Evolutionary conservation across 1,140 invertebrate species (phyloP), one percentile per base, ranked within the genome.

Genomic region (Drosophila quadrilineata): DNA sequence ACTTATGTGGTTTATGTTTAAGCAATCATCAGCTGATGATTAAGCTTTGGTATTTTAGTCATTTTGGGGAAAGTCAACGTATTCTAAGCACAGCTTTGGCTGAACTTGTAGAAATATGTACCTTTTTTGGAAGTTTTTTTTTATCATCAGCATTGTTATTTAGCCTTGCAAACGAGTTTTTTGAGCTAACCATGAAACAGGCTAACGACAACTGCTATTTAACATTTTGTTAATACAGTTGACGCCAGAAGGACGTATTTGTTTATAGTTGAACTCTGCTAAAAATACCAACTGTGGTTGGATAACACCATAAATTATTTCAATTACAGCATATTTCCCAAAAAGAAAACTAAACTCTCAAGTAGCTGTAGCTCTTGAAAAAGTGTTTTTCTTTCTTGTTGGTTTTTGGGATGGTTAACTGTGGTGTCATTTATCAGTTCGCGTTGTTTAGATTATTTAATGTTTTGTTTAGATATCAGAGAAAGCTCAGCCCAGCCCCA

Each of bases 351-450:
- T 36, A n/a, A 12, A 33, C 14, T 56, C 31, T 63, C 59, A 38
- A 63, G 38, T 48, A 28, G 24, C 28, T 56, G 26, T 35, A 22
- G 19, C 24, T 62, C 45, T 53, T 19, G 43, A 64, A 48, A 48
- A 24, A 53, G 6, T 49, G 33, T 54, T 56, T 43, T 69, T 14
- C 21, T 2, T 38, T 28, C 28, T 50, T 26, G 22, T 33, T 45
- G 35, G 14, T 74, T 52, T 12, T 22, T 45, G 16, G 50, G 31
- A 52, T 45, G 36, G 59, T 74, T 80, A n/a, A n/a, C n/a, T n/a
- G n/a, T 80, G 50, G 62, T 79, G 60, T 75, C 75, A 71, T 80
- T 53, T 71, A 79, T 79, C 66, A 80, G 41, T 43, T 12, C 16
- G 40, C 28, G 21, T 9, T 79, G 71, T 75, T 79, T 80, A 70